phyloP scores from a whole-genome alignment of 2,113 vertebrate species.

The Blennius ocellaris region DNA sequence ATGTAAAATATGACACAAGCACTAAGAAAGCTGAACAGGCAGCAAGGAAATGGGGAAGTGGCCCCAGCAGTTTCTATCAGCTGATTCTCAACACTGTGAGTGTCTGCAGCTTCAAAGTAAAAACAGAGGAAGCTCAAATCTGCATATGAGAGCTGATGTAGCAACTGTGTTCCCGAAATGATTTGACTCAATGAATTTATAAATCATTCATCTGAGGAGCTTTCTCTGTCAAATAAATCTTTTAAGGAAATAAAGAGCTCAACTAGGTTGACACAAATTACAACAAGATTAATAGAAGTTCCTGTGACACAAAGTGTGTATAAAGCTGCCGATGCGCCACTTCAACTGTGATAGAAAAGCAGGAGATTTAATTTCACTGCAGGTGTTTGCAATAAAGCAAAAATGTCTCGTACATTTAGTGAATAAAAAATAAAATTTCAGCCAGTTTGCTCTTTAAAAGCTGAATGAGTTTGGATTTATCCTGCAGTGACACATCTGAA shows the following conservation, averaged over 20 bases:
- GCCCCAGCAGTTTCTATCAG: constrained; percentile 36
- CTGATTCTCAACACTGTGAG: constrained; percentile 42
- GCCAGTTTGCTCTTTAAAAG: neutral
- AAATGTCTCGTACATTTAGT: neutral
- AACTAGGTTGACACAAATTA: neutral
- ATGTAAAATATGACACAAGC: neutral
- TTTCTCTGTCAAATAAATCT: neutral
- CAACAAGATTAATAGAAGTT: neutral
- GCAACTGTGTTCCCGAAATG: neutral
- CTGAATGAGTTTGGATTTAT: neutral
- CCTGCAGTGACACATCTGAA: neutral
- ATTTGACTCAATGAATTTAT: neutral
- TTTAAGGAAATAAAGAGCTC: neutral
- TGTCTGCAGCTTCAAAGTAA: neutral
- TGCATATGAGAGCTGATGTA: neutral
- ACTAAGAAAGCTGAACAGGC: constrained; percentile 29
- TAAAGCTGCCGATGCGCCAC: neutral
- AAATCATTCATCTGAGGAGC: neutral
- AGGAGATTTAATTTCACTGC: neutral
- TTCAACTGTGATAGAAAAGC: neutral
- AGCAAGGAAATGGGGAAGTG: constrained; percentile 25
- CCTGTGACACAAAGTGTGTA: neutral
- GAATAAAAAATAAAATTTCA: neutral
- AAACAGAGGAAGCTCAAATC: neutral
- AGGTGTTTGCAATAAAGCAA: neutral